Base-by-base conservation (phyloP, 1,140 invertebrate species). In the Trigoniulus corallinus region DNA sequence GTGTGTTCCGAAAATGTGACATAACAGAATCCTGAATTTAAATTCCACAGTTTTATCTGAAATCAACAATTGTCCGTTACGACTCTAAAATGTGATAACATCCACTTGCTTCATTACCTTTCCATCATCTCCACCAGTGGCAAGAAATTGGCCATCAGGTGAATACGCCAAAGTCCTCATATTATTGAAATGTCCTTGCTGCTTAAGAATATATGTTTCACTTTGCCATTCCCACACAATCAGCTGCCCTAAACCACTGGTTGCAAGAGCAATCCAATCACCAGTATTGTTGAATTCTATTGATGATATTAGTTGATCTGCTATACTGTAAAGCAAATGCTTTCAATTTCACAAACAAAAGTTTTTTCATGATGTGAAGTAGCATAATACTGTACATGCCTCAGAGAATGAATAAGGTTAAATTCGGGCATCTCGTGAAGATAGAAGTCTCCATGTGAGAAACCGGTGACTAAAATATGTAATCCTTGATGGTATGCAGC, bases 181-280 rank as follows among this genome's bases (percentile, higher is more conserved):
- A 60, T 84, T 82, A 60, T 84, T 81, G 44, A 80, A 80, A 61
- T 98, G 94, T 0, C 88, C 88, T 56, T 97, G 92, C 60, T 98
- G 92, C 63, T 98, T 98, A 74, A 98, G 79, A 0, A 94, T 81
- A 59, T 94, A 96, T n/a, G 88, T 88, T 71, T 98, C 89, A 75
- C 89, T 95, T 67, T 95, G 91, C 93, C 93, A 98, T 70, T 98
- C 94, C 92, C 93, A 98, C 4, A 98, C 92, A 13, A 97, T 65
- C 20, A 98, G 66, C 63, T 97, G 91, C 0, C 91, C 92, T 1
- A 84, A 70, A 18, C 58, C 55, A 23, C 64, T 58, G 62, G 86
- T 91, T 0, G 84, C 91, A 23, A 95, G 62, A 0, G 87, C 92
- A 47, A 98, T 81, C 93, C 93, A 98, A 63, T 98, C 92, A 0